Evolutionary conservation across 2,888 invertebrate genomes (phyloP), one percentile per base, ranked within the genome.

Genomic region (Zaprionus lineosus): DNA sequence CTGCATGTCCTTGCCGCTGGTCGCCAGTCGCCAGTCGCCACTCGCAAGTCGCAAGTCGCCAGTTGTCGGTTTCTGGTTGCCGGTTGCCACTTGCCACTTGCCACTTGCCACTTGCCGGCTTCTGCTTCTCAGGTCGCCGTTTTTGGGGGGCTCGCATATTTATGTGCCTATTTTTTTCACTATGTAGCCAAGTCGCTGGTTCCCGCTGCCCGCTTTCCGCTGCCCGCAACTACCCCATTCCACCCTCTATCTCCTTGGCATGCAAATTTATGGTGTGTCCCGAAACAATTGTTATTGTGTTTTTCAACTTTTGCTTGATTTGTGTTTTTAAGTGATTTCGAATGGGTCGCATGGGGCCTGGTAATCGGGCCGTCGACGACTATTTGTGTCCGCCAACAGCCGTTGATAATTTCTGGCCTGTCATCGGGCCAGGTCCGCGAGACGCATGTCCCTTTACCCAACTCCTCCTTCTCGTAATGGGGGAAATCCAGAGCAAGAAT

Each of bases 221-320:
- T n/a, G n/a, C n/a, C 34, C 18, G 3, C 14, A 18, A 11, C 18
- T 34, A 21, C 37, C 46, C 14, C 36, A 7, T 15, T 8, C 33
- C 16, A 43, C 57, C 65, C 56, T 59, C 56, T 60, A 44, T 66
- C 63, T 66, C 51, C 64, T 74, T 85, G 86, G 74, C 83, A 87
- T 87, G 86, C 72, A 86, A 86, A 86, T 86, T 86, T 86, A 86
- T 86, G 86, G 83, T 78, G 77, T 85, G 74, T 78, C 84, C 83
- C 86, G 69, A 82, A 87, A 87, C 87, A 86, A 85, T 84, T 85
- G 84, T 86, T 84, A 79, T 79, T 81, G 84, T 85, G 84, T 85
- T 81, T 64, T 83, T 74, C n/a, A 85, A 85, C 81, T 83, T 85
- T 79, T 74, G 85, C 83, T 81, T 81, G 81, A 81, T 85, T 81